Evolutionary conservation across 2,888 invertebrate genomes (phyloP).

Genomic region (Drymonia ruficornis): DNA sequence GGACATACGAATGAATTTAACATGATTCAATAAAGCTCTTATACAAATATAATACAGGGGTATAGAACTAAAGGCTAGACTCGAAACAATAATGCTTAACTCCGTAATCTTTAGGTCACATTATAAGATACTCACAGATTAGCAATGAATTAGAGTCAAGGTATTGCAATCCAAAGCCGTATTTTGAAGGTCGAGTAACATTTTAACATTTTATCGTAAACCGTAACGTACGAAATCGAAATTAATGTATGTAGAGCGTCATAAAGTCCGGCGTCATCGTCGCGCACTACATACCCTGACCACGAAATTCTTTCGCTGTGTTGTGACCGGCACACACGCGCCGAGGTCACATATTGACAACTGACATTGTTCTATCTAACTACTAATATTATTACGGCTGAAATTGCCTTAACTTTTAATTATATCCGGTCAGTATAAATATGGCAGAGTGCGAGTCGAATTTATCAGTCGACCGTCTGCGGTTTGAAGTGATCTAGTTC

Average conservation of each 20-base stretch:
- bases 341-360: conserved; percentile 79
- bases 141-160: conserved; percentile 26
- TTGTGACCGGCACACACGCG: conserved; percentile 64
- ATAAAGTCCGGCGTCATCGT: conserved; percentile 41
- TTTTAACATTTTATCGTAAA: conserved; percentile 13
- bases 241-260: conserved; percentile 16
- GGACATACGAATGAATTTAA: conserved; percentile 15
- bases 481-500: conserved; percentile 72
- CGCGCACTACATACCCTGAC: conserved; percentile 70
- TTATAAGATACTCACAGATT: conserved; percentile 23
- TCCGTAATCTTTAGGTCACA: conserved; percentile 29
- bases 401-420: conserved; percentile 73
- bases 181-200: conserved; percentile 17
- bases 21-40: neutral
- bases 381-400: conserved; percentile 44
- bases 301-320: conserved; percentile 70
- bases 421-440: conserved; percentile 80
- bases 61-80: conserved; percentile 8
- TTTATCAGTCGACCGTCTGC: conserved; percentile 44
- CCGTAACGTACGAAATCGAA: conserved; percentile 7
- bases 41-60: conserved; percentile 9
- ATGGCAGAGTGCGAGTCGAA: conserved; percentile 47
- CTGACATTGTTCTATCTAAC: conserved; percentile 75
- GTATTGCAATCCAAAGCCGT: conserved; percentile 21
- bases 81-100: conserved; percentile 24